These are phyloP conservation scores for Pedionomus torquatus DNA, from an alignment of 2,113 vertebrate species.

Conservation along the genomic window DNA sequence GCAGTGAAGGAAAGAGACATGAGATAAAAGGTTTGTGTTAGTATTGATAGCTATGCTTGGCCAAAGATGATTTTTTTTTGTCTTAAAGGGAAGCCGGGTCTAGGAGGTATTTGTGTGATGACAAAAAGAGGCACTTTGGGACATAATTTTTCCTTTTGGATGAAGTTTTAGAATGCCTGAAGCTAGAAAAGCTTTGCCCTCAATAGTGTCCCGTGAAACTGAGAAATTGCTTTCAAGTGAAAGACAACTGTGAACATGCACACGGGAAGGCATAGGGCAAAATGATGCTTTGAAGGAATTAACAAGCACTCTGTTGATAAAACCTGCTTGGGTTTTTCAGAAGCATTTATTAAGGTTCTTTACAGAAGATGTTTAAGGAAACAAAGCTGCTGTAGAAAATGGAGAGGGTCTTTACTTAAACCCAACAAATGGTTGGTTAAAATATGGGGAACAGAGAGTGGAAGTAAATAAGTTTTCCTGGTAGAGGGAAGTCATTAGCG, in stretches of 20 bases:
- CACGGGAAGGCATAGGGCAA: not conserved
- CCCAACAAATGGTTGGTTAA: not conserved
- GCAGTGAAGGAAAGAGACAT: not conserved
- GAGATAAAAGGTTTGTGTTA: not conserved
- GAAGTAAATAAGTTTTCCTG: not conserved
- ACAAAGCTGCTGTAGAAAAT: not conserved
- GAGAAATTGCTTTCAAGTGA: not conserved
- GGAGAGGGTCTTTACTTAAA: not conserved
- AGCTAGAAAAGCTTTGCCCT: not conserved
- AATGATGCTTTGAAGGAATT: not conserved
- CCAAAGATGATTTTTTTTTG: not conserved
- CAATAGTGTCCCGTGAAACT: not conserved
- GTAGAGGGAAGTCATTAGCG: not conserved
- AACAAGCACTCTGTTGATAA: not conserved
- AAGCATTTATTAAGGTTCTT: not conserved
- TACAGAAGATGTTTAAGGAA: not conserved
- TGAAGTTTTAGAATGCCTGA: not conserved
- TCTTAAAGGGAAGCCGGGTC: not conserved
- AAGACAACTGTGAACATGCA: not conserved
- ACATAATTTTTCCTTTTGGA: not conserved
- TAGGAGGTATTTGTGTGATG: not conserved
- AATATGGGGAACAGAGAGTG: not conserved
- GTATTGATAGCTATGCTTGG: not conserved
- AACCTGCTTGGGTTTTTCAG: not conserved
- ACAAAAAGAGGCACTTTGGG: not conserved